Base-by-base conservation (phyloP, 2,888 invertebrate genomes). In the Tetrapedia diversipes region DNA sequence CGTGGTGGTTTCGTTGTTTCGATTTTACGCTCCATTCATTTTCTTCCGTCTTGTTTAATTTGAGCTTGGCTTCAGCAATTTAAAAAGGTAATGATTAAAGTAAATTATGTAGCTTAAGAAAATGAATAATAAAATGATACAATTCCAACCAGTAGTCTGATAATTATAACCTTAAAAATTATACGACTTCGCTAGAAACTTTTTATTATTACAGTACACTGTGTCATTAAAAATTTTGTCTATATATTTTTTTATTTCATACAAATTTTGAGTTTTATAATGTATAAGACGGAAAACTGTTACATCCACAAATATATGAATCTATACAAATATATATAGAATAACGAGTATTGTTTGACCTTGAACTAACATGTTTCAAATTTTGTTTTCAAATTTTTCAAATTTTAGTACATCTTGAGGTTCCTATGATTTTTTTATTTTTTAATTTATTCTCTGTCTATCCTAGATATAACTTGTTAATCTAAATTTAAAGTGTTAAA, bases 291-390 rank as follows among this genome's bases (percentile, higher is more conserved):
- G 39, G 22, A 4, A 16, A 41, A 14, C 1, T 6, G 6, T 56
- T 2, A 8, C 16, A 24, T 65, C 29, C 4, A 43, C 10, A n/a
- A 51, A 65, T n/a, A 24, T 22, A 2, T 32, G 22, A 1, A 2
- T 16, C 37, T 41, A 10, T 19, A 29, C 2, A 27, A 2, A 34
- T 53, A n/a, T 19, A 47, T 0, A 11, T 19, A 29, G 3, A 27
- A 19, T 19, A 11, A 60, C 6, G 60, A 61, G 57, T 22, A 61
- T 34, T 37, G 16, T 32, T 47, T 74, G 68, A 74, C 74, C 77
- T 77, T 77, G 74, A 74, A 68, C 27, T 14, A 60, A 45, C 16
- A 60, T 34, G 11, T 11, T 37, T n/a, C n/a, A n/a, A n/a, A n/a
- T n/a, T n/a, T n/a, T 45, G 54, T n/a, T 24, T 29, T n/a, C 10